Evolutionary conservation across 2,113 vertebrate genomes (phyloP), one percentile per base, ranked within the genome.

Genomic region (Benthochromis sp.): DNA sequence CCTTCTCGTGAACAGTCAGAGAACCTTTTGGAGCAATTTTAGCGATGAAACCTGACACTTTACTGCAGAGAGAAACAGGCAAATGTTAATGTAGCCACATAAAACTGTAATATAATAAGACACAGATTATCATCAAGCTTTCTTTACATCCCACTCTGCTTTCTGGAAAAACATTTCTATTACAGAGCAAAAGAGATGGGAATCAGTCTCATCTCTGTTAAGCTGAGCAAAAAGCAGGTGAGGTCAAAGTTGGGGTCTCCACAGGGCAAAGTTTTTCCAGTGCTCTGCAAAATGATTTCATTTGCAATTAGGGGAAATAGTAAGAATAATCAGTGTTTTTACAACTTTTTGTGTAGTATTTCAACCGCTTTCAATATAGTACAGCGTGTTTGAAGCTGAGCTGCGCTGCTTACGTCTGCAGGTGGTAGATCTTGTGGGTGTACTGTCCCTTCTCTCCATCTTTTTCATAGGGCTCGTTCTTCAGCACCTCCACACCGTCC

Each of bases 341-440:
- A 76, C 24, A 47, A 19, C 9, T 29, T 45, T 45, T 11, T 81
- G 36, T 43, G 53, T 9, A 40, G 14, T 47, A 29, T 17, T 81
- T 43, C 14, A 31, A 7, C 8, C n/a, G 6, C 21, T 29, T 21
- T 40, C 31, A 19, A 2, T 63, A 31, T 9, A 50, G 11, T 13
- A 13, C 12, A 21, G 43, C 8, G 9, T 57, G 40, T 17, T 21
- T 29, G 13, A 14, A 76, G 34, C 34, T 4, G 34, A 14, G 21
- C 14, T 53, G 47, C 13, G 52, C 29, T 17, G 47, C 78, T 12
- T 82, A 97, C 97, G 92, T 97, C 34, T 96, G 91, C 81, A 97
- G 84, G 79, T 96, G 97, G 96, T 99, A 99, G 95, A 99, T 98
- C 97, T 99, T 99, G 96, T 99, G 98, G 45, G 98, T 99, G 94